These are phyloP conservation scores for Cyphomyrus discorhynchus DNA, from an alignment of 2,113 vertebrate genomes.

Conservation along the genomic window DNA sequence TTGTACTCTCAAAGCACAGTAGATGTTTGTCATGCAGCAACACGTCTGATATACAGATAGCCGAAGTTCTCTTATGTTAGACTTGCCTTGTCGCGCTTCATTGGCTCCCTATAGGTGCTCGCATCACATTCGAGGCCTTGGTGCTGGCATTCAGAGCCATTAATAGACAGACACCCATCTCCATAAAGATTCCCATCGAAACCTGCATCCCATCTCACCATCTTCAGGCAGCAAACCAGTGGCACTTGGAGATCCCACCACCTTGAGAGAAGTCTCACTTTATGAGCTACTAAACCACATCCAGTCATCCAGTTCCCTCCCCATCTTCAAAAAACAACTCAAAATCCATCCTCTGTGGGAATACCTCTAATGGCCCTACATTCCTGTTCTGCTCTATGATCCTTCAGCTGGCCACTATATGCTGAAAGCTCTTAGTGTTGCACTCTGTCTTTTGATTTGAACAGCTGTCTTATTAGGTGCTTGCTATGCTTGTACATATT, in stretches of 20 bases:
- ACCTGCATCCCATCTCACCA: neutral
- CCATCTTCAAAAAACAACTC: neutral
- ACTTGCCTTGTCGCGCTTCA: too few relatives aligned
- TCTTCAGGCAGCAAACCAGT: neutral
- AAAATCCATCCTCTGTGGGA: neutral
- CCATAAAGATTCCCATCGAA: neutral
- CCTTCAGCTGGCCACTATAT: neutral
- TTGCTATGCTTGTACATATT: neutral
- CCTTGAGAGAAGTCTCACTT: too few relatives aligned
- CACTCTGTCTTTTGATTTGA: neutral
- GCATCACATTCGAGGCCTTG: neutral
- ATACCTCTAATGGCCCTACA: neutral
- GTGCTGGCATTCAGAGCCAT: neutral
- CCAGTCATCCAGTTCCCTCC: neutral
- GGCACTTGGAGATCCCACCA: neutral
- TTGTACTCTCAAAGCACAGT: neutral
- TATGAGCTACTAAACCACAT: neutral
- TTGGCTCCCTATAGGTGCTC: too few relatives aligned
- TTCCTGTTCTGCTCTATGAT: neutral
- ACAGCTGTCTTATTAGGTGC: neutral
- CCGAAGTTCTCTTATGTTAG: too few relatives aligned
- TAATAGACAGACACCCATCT: neutral
- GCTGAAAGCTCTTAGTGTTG: neutral
- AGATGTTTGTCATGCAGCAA: neutral
- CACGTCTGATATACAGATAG: neutral